These are phyloP conservation scores for Lepidurus arcticus DNA, from an alignment of 1,140 invertebrate species.

Conservation along the genomic window DNA sequence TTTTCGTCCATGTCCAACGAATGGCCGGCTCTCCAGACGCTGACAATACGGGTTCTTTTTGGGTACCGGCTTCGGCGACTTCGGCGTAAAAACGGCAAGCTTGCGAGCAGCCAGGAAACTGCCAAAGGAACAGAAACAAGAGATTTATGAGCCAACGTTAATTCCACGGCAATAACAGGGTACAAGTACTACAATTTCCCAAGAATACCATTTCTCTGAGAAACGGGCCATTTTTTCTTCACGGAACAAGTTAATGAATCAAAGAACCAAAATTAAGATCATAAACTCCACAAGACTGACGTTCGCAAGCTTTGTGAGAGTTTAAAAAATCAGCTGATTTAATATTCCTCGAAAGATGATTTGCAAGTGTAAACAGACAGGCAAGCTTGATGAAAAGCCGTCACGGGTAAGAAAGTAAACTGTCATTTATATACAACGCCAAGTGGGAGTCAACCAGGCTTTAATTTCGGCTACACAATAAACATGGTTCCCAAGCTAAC, in stretches of 20 bases:
- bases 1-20: conserved; percentile 41
- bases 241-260: no score
- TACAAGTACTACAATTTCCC: no score
- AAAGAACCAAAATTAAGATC: no score
- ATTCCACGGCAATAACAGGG: no score
- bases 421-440: not conserved
- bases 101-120: conserved; percentile 62
- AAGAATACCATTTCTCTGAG: no score
- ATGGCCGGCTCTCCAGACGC: conserved; percentile 60
- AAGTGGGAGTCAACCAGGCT: not conserved
- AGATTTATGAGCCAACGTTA: no score
- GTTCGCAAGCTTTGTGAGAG: not conserved
- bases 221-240: no score
- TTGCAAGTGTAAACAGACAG: not conserved
- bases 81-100: conserved; percentile 61
- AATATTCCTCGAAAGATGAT: not conserved
- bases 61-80: conserved; percentile 49
- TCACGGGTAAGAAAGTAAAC: not conserved
- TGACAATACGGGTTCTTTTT: conserved; percentile 58
- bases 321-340: not conserved
- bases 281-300: no score
- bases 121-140: conserved; percentile 44
- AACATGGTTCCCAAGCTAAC: no score
- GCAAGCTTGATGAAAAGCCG: not conserved
- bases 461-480: no score